Percentiles rank a stretch among this genome's conserved stretches.
Evolutionary conservation across 2,113 vertebrate genomes (phyloP).

Genomic region (Eptesicus fuscus): DNA sequence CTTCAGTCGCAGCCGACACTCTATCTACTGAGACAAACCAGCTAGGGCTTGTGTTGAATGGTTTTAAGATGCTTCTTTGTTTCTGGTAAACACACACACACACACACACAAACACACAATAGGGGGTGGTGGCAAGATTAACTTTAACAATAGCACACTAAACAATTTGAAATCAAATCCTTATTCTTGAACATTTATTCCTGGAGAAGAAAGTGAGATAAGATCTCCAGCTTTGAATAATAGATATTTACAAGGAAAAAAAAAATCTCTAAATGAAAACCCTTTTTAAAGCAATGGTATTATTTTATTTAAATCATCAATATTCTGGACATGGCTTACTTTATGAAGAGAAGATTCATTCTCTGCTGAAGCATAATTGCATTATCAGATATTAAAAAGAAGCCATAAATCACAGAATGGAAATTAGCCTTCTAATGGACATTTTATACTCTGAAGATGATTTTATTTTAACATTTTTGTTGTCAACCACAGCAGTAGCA

Average conservation of each 20-base stretch:
- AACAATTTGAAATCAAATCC: slow-evolving; percentile 33
- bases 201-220: background rate
- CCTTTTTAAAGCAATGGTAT: slow-evolving; percentile 73
- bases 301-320: slow-evolving; percentile 81
- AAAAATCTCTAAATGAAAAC: slow-evolving; percentile 75
- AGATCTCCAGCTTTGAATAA: slow-evolving; percentile 69
- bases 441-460: slow-evolving; percentile 79
- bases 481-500: slow-evolving; percentile 70
- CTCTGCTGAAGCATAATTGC: slow-evolving; percentile 79
- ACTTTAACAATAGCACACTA: slow-evolving; percentile 7
- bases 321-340: slow-evolving; percentile 77
- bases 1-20: too few species aligned
- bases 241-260: slow-evolving; percentile 74
- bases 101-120: background rate
- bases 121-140: background rate
- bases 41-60: background rate
- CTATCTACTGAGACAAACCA: too few species aligned
- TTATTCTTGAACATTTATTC: slow-evolving; percentile 7
- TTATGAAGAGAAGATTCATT: slow-evolving; percentile 79
- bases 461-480: slow-evolving; percentile 78
- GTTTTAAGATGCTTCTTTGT: slow-evolving; percentile 20
- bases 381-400: slow-evolving; percentile 84
- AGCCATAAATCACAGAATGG: slow-evolving; percentile 82
- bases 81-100: background rate
- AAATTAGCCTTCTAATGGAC: slow-evolving; percentile 78